Evolutionary conservation across 2,888 invertebrate species (phyloP).

Genomic region (Drosophila prostipennis): DNA sequence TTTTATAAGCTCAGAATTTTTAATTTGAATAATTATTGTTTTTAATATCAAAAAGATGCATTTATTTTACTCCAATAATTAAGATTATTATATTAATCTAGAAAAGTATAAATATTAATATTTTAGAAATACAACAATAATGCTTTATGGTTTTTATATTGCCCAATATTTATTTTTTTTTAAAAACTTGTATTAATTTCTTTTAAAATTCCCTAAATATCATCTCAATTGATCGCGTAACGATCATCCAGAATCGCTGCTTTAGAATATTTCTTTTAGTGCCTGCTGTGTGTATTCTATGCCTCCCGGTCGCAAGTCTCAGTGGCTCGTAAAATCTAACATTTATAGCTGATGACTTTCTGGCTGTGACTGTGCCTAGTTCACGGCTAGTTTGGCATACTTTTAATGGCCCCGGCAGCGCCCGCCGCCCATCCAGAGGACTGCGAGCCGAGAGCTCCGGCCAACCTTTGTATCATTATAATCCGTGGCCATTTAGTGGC

Average conservation of each 20-base stretch:
- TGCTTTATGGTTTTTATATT: too few relatives aligned
- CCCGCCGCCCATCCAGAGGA: neutral
- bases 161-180: too few relatives aligned
- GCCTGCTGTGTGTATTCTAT: neutral
- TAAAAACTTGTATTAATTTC: too few relatives aligned
- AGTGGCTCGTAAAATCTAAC: slow-evolving; percentile 70
- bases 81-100: too few relatives aligned
- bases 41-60: too few relatives aligned
- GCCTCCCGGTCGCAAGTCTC: slow-evolving; percentile 15
- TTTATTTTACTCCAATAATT: too few relatives aligned
- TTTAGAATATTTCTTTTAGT: neutral
- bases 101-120: too few relatives aligned
- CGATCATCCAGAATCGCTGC: too few relatives aligned
- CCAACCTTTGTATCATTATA: slow-evolving; percentile 66
- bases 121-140: too few relatives aligned
- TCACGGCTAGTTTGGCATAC: slow-evolving; percentile 72
- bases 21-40: too few relatives aligned
- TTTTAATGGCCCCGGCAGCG: slow-evolving; percentile 57
- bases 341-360: slow-evolving; percentile 67
- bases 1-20: too few relatives aligned
- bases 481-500: slow-evolving; percentile 78
- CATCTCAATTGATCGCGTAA: neutral
- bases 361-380: slow-evolving; percentile 53
- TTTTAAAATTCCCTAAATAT: too few relatives aligned
- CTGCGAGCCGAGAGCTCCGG: neutral